phyloP scores from a whole-genome alignment of 2,888 invertebrate species.

The Catocala nupta region DNA sequence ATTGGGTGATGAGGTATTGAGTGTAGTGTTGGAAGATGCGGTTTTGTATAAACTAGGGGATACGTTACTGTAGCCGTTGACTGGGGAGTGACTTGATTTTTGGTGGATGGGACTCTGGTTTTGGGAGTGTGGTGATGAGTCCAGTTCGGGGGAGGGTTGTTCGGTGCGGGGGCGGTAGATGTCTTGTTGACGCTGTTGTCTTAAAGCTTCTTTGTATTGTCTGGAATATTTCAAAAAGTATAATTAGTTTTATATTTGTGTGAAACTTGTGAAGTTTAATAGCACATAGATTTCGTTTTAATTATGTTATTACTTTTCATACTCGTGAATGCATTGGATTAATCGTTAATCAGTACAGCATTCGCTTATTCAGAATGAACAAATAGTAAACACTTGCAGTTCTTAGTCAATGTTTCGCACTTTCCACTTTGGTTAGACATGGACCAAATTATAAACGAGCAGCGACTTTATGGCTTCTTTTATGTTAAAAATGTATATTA shows the following conservation, averaged over 20 bases:
- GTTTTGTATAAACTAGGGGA: constrained; percentile 80
- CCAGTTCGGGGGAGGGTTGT: constrained; percentile 85
- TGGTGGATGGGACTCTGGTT: constrained; percentile 82
- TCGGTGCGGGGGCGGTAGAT: constrained; percentile 91
- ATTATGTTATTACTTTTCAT: neutral
- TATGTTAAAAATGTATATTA: too few relatives aligned
- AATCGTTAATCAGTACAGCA: too few relatives aligned
- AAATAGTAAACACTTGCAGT: too few relatives aligned
- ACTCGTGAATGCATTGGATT: too few relatives aligned
- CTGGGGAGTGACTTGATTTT: constrained; percentile 80
- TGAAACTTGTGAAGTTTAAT: constrained; percentile 8
- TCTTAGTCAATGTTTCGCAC: neutral
- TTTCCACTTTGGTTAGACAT: neutral
- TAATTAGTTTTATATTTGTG: constrained; percentile 18
- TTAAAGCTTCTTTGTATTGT: constrained; percentile 96
- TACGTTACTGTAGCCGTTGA: constrained; percentile 87
- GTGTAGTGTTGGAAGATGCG: constrained; percentile 69
- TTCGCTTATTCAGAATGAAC: too few relatives aligned
- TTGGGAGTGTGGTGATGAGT: constrained; percentile 80
- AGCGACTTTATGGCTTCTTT: too few relatives aligned
- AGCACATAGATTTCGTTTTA: constrained; percentile 39
- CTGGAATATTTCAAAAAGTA: constrained; percentile 75
- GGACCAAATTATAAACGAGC: too few relatives aligned
- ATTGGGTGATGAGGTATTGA: constrained; percentile 66
- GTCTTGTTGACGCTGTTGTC: constrained; percentile 94